These are phyloP conservation scores for Aptenodytes patagonicus DNA, from an alignment of 2,113 vertebrate species.

Conservation along the genomic window DNA sequence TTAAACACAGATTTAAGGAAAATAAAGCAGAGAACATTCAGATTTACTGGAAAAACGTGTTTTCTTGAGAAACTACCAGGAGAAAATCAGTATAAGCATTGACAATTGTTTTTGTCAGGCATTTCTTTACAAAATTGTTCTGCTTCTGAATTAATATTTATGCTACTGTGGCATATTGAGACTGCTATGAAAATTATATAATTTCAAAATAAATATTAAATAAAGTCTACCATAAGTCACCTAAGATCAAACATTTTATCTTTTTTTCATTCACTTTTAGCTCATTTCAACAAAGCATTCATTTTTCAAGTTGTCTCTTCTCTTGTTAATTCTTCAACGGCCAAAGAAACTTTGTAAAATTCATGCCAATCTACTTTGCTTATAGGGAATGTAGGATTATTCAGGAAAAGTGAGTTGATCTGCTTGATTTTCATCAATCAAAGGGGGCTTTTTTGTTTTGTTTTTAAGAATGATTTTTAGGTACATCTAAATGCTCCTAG, in stretches of 20 bases:
- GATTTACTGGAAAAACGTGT: neutral
- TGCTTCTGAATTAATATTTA: neutral
- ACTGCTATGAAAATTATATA: neutral
- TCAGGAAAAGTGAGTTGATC: neutral
- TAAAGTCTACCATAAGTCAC: neutral
- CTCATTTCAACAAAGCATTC: neutral
- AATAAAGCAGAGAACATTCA: neutral
- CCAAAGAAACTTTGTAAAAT: neutral
- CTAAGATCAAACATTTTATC: neutral
- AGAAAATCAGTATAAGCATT: neutral
- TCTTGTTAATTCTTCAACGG: neutral
- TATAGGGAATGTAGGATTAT: neutral
- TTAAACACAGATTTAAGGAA: too few relatives aligned
- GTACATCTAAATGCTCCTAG: neutral
- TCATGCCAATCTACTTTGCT: neutral
- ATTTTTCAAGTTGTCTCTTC: neutral
- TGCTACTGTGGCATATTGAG: neutral
- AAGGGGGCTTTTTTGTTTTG: neutral
- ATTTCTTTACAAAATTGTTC: neutral
- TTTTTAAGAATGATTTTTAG: neutral
- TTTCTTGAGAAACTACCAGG: neutral
- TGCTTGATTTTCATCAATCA: neutral
- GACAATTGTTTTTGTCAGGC: neutral
- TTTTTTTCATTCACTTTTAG: neutral
- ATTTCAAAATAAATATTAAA: neutral